A percentile compares a stretch with the other conserved stretches of the same genome.
phyloP scores from a whole-genome alignment of 2,797 vertebrate genomes.

The Acipenser oxyrinchus region DNA sequence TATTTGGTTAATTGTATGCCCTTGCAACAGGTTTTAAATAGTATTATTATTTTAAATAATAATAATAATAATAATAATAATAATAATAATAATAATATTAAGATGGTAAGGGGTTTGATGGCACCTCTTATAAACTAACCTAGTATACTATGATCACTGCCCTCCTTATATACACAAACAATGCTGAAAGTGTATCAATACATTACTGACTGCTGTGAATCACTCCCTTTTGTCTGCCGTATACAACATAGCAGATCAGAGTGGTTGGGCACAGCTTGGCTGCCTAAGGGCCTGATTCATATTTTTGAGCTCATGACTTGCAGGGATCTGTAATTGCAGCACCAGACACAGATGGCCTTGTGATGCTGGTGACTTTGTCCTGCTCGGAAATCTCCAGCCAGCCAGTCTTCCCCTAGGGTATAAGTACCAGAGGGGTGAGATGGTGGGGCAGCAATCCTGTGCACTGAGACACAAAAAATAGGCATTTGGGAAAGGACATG shows the following conservation, averaged over 20 bases:
- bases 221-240: not conserved
- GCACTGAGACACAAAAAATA: slow-evolving; percentile 1
- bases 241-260: slow-evolving; percentile 2
- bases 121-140: too few relatives aligned
- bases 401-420: not conserved
- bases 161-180: too few relatives aligned
- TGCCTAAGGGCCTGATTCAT: not conserved
- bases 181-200: too few relatives aligned
- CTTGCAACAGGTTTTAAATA: too few relatives aligned
- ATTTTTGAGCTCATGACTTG: not conserved
- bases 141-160: too few relatives aligned
- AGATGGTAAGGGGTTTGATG: too few relatives aligned
- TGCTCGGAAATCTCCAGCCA: not conserved
- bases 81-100: too few relatives aligned
- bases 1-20: not conserved
- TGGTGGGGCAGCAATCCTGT: not conserved
- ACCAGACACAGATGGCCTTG: slow-evolving; percentile 13
- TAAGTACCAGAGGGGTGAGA: slow-evolving; percentile 1
- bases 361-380: slow-evolving; percentile 2
- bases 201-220: too few relatives aligned
- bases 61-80: too few relatives aligned
- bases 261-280: slow-evolving; percentile 1
- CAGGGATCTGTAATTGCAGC: not conserved
- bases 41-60: too few relatives aligned
- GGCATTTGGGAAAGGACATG: not conserved